These are phyloP conservation scores for Agrochola litura DNA, from an alignment of 2,888 invertebrate genomes.

Conservation along the genomic window DNA sequence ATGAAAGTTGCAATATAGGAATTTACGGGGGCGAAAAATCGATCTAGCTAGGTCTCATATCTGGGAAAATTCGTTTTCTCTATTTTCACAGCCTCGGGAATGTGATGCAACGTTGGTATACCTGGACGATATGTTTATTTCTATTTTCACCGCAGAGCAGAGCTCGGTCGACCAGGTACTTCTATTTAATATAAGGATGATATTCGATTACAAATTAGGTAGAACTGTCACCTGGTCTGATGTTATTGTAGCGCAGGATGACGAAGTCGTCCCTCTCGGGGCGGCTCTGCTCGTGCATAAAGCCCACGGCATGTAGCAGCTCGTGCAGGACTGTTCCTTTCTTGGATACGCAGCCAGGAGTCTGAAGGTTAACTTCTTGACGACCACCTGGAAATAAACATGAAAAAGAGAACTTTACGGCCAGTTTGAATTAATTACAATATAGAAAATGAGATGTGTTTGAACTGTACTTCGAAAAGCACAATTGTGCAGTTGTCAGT, in stretches of 20 bases:
- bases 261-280: slow-evolving; percentile 93
- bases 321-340: slow-evolving; percentile 95
- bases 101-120: too few relatives aligned
- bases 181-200: not conserved
- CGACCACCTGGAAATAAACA: slow-evolving; percentile 80
- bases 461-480: too few relatives aligned
- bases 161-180: too few relatives aligned
- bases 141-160: too few relatives aligned
- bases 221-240: slow-evolving; percentile 89
- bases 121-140: too few relatives aligned
- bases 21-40: too few relatives aligned
- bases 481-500: not conserved
- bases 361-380: slow-evolving; percentile 94
- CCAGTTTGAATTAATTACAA: not conserved
- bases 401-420: not conserved
- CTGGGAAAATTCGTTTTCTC: too few relatives aligned
- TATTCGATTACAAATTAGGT: not conserved
- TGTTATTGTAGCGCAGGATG: slow-evolving; percentile 92
- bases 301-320: slow-evolving; percentile 94
- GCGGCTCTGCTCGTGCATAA: slow-evolving; percentile 95
- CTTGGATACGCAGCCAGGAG: slow-evolving; percentile 93
- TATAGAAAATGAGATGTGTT: not conserved
- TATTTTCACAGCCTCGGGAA: too few relatives aligned
- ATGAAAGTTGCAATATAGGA: too few relatives aligned
- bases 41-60: too few relatives aligned